These are phyloP conservation scores for Ranitomeya imitator DNA, from an alignment of 2,113 vertebrate species.

Conservation along the genomic window DNA sequence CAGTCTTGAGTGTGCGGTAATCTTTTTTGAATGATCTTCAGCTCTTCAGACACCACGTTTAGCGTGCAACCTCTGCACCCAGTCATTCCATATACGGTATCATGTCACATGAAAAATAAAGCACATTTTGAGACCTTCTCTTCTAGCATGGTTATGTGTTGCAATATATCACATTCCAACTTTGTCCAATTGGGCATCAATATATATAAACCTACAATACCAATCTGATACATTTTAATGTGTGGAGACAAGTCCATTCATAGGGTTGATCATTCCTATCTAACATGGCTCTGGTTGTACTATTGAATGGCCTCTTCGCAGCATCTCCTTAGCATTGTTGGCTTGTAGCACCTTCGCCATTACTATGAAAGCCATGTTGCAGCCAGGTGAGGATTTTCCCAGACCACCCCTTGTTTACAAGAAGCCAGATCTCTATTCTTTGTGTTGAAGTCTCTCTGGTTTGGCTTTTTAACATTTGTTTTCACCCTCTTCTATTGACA, in stretches of 20 bases:
- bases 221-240: not conserved
- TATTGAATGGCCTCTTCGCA: not conserved
- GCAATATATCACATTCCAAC: too few species aligned
- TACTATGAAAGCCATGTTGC: conserved; percentile 27
- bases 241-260: not conserved
- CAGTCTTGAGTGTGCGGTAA: too few species aligned
- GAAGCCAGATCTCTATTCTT: conserved; percentile 30
- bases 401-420: conserved; percentile 36
- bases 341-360: not conserved
- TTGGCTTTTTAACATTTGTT: conserved; percentile 45
- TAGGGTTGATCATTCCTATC: not conserved
- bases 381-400: conserved; percentile 41
- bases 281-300: not conserved
- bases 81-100: too few species aligned
- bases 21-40: too few species aligned
- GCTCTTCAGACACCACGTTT: too few species aligned
- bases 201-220: not conserved
- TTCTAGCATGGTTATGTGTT: too few species aligned
- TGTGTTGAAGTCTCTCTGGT: too few species aligned
- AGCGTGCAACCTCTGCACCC: too few species aligned
- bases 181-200: too few species aligned
- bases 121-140: too few species aligned
- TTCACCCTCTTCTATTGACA: conserved; percentile 12
- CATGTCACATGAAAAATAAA: too few species aligned
- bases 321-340: conserved; percentile 19